These are phyloP conservation scores for Urocyon cinereoargenteus DNA, from an alignment of 2,797 vertebrate genomes.

Conservation along the genomic window DNA sequence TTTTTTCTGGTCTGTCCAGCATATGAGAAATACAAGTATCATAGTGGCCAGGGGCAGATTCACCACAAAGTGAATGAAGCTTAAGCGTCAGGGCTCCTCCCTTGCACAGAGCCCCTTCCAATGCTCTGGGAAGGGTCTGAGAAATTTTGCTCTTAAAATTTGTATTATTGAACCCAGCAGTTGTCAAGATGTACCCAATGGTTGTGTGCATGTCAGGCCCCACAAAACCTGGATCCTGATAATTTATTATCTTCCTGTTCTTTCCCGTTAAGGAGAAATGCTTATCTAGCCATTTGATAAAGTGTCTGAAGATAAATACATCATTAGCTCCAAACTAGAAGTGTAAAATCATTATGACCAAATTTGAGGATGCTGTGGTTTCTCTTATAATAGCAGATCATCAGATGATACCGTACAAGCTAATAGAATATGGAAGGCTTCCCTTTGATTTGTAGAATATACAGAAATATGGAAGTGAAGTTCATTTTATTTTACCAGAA, in stretches of 20 bases:
- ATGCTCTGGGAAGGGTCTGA: background rate
- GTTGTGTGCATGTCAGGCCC: background rate
- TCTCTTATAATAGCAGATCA: background rate
- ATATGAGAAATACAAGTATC: background rate
- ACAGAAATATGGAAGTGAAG: background rate
- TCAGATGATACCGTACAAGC: background rate
- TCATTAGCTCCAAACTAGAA: background rate
- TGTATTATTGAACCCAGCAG: background rate
- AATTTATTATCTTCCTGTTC: background rate
- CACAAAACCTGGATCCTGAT: background rate
- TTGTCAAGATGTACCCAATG: background rate
- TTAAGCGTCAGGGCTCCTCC: background rate
- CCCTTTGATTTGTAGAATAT: background rate
- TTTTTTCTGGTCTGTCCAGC: background rate
- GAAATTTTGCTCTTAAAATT: background rate
- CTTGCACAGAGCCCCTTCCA: background rate
- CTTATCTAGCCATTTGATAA: background rate
- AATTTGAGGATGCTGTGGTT: background rate
- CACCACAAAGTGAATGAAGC: background rate
- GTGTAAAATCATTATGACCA: slow-evolving; percentile 40
- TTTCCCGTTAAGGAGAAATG: background rate
- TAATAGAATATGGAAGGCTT: background rate
- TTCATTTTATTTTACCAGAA: background rate
- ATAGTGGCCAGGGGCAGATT: background rate
- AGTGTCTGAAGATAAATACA: background rate